Evolutionary conservation across 2,888 invertebrate species (phyloP).

Genomic region (Acrobasis suavella): DNA sequence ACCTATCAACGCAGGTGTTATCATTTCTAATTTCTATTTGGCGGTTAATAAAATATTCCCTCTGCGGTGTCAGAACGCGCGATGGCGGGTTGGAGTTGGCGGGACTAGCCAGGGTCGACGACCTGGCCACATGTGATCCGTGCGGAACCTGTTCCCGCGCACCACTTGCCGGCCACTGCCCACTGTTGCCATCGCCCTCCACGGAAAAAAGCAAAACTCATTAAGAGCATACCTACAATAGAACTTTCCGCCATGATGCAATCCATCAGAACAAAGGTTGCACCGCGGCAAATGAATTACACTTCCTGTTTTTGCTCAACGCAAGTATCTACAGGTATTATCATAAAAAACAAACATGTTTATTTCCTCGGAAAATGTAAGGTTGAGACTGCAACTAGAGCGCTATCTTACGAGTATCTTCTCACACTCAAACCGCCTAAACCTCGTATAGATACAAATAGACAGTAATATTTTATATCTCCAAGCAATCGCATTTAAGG

Average conservation of each 20-base stretch:
- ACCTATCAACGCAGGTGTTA: background rate
- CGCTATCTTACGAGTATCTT: background rate
- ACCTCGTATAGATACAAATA: background rate
- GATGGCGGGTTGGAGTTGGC: conserved; percentile 43
- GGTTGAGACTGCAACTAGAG: background rate
- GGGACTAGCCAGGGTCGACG: conserved; percentile 67
- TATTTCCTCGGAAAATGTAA: background rate
- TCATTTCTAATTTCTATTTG: conserved; percentile 17
- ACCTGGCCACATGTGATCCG: conserved; percentile 73
- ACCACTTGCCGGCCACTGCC: conserved; percentile 61
- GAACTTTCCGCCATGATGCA: conserved; percentile 19
- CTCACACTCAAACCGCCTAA: background rate
- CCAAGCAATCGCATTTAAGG: background rate
- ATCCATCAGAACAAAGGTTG: conserved; percentile 21
- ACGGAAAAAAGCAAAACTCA: conserved; percentile 39
- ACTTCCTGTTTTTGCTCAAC: conserved; percentile 5
- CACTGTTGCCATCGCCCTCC: conserved; percentile 42
- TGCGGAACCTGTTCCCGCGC: conserved; percentile 72
- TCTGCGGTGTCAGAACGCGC: conserved; percentile 37
- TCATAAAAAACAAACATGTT: background rate
- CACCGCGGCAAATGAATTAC: conserved; percentile 11
- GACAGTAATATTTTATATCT: background rate
- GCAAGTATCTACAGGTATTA: background rate
- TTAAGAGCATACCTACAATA: conserved; percentile 17
- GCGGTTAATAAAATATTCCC: conserved; percentile 37